Conservation (phyloP, 1,140 invertebrate genomes). For the Polyergus mexicanus region DNA sequence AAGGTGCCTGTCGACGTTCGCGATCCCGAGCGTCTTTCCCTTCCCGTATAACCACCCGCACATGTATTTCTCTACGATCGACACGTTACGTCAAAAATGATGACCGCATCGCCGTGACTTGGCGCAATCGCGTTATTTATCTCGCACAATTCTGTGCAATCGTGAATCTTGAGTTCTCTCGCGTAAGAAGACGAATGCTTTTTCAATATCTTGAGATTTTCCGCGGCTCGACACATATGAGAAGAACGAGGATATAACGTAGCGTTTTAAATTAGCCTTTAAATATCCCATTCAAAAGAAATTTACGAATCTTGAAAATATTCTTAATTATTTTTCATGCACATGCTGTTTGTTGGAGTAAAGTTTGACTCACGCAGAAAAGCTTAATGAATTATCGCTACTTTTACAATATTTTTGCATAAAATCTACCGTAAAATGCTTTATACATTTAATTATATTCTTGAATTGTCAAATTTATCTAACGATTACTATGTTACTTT, state of each 20-base stretch:
- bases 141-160: conserved; percentile 19
- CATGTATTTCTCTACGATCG: conserved; percentile 66
- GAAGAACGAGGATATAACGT: conserved; percentile 66
- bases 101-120: conserved; percentile 1
- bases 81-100: conserved; percentile 50
- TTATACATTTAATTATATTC: neutral
- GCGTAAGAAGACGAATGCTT: conserved; percentile 31
- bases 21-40: conserved; percentile 67
- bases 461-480: conserved; percentile 10
- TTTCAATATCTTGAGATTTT: conserved; percentile 34
- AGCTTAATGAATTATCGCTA: conserved; percentile 11
- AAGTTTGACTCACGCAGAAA: conserved; percentile 3
- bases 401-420: neutral
- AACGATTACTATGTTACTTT: neutral
- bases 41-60: conserved; percentile 40
- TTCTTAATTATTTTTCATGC: neutral
- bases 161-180: conserved; percentile 20
- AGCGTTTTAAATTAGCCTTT: conserved; percentile 21
- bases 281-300: neutral
- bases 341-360: neutral
- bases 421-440: neutral
- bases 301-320: neutral
- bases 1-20: conserved; percentile 63
- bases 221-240: conserved; percentile 13
- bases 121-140: conserved; percentile 13